phyloP scores from a whole-genome alignment of 2,888 invertebrate genomes.

The Microdon myrmicae region DNA sequence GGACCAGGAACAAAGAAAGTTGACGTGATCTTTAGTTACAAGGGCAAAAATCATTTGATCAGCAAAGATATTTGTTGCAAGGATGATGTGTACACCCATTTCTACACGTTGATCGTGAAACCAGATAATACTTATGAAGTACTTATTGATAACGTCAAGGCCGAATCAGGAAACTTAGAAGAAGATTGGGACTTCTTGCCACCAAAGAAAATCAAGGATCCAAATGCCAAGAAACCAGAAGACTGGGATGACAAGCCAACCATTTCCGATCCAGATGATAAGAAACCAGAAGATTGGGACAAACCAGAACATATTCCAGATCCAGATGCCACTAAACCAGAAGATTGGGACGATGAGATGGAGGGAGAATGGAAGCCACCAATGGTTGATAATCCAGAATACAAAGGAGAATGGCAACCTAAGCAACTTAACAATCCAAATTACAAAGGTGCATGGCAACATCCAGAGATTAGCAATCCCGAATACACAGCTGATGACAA shows the following conservation, averaged over 20 bases:
- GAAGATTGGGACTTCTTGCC: conserved; percentile 98
- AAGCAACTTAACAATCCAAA: conserved; percentile 98
- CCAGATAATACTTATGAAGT: conserved; percentile 98
- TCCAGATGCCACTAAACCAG: conserved; percentile 96
- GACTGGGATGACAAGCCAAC: conserved; percentile 96
- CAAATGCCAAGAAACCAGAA: conserved; percentile 95
- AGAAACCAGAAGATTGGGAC: conserved; percentile 98
- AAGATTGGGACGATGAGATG: conserved; percentile 99
- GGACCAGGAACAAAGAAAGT: conserved; percentile 99
- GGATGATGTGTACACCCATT: conserved; percentile 96
- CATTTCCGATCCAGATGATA: conserved; percentile 95
- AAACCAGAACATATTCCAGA: conserved; percentile 98
- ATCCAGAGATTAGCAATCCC: conserved; percentile 98
- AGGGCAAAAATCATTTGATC: conserved; percentile 95
- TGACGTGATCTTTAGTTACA: conserved; percentile 98
- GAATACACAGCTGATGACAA: conserved; percentile 88
- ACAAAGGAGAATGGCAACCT: conserved; percentile 99
- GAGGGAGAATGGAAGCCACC: conserved; percentile 99
- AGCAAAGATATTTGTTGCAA: conserved; percentile 99
- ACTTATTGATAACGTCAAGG: conserved; percentile 95
- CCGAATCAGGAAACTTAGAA: conserved; percentile 92
- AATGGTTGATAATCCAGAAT: conserved; percentile 98
- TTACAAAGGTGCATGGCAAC: conserved; percentile 97
- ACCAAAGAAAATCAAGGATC: conserved; percentile 96
- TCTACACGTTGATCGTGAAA: conserved; percentile 94